Percentiles rank a stretch among this genome's conserved stretches.
Evolutionary conservation across 2,113 vertebrate genomes (phyloP).

Genomic region (Leuciscus idus): DNA sequence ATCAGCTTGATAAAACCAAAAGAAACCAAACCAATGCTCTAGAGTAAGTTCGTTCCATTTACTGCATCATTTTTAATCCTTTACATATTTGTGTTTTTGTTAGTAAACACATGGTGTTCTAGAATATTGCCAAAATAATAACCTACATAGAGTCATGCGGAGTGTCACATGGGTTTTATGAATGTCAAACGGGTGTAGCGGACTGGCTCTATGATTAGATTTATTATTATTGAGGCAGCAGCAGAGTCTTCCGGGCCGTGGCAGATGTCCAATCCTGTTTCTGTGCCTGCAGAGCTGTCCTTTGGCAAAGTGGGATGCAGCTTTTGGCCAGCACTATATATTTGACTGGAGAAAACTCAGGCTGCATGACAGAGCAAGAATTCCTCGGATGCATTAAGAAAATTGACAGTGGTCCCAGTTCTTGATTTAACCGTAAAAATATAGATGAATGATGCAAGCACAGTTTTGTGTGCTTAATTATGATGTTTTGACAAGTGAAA

Average conservation of each 20-base stretch:
- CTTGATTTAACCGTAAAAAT: not conserved
- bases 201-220: conserved; percentile 70
- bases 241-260: conserved; percentile 21
- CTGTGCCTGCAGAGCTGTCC: conserved; percentile 62
- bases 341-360: conserved; percentile 49
- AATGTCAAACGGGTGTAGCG: conserved; percentile 48
- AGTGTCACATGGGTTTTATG: conserved; percentile 39
- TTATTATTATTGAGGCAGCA: conserved; percentile 64
- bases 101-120: not conserved
- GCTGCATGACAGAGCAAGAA: conserved; percentile 29
- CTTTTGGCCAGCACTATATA: conserved; percentile 50
- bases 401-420: not conserved
- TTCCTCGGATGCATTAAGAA: conserved; percentile 4
- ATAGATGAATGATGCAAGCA: not conserved
- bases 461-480: not conserved
- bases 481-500: not conserved
- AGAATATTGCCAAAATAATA: not conserved
- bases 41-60: not conserved
- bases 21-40: not conserved
- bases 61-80: not conserved
- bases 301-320: conserved; percentile 57
- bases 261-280: conserved; percentile 47
- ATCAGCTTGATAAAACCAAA: not conserved
- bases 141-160: not conserved
- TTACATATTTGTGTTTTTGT: not conserved